Conservation (phyloP, 2,888 invertebrate genomes). For the Dryocosmus kuriphilus region DNA sequence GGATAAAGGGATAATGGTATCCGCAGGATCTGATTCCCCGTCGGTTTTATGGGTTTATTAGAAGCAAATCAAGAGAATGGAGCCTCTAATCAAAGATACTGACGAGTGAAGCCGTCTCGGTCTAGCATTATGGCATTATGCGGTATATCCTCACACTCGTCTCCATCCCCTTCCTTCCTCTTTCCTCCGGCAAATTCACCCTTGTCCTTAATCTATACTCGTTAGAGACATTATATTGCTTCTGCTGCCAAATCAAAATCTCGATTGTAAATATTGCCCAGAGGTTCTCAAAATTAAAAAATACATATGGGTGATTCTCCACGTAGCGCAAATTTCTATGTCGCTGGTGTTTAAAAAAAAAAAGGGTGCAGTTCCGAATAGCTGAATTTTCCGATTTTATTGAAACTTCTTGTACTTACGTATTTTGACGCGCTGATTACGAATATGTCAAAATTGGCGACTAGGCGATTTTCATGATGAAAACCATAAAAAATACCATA, state of each 20-base stretch:
- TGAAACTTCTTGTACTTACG: no score
- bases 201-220: constrained; percentile 68
- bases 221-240: constrained; percentile 73
- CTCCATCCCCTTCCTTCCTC: constrained; percentile 53
- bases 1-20: constrained; percentile 16
- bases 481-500: no score
- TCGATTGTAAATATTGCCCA: constrained; percentile 66
- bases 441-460: no score
- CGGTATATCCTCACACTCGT: constrained; percentile 51
- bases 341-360: no score
- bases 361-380: no score
- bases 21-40: constrained; percentile 57
- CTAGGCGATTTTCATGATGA: no score
- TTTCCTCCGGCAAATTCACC: constrained; percentile 59
- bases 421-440: no score
- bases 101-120: constrained; percentile 70
- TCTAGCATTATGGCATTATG: constrained; percentile 73
- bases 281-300: constrained; percentile 29
- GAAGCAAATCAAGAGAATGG: constrained; percentile 73
- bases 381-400: no score
- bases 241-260: constrained; percentile 69
- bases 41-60: constrained; percentile 72
- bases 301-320: no score
- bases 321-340: no score
- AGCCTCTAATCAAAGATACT: constrained; percentile 76